Conservation (phyloP, 2,797 vertebrate genomes). For the Semaprochilodus insignis region DNA sequence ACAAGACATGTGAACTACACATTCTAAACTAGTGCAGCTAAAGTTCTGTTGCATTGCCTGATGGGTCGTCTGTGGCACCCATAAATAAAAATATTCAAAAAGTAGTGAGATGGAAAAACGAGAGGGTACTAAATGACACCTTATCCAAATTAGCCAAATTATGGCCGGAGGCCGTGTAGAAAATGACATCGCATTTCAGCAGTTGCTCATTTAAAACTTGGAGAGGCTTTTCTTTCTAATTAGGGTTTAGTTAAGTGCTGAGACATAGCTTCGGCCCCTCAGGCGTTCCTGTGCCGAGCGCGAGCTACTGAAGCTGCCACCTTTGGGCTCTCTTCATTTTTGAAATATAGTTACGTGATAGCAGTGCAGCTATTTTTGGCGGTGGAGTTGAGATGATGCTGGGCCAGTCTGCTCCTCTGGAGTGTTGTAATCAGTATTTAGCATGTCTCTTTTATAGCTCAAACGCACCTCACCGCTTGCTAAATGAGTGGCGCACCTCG, state of each 20-base stretch:
- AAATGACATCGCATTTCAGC: constrained; percentile 43
- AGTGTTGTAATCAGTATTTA: constrained; percentile 20
- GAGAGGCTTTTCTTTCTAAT: constrained; percentile 45
- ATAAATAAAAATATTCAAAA: constrained; percentile 7
- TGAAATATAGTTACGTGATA: constrained; percentile 24
- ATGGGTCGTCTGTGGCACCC: not conserved
- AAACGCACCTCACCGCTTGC: not conserved
- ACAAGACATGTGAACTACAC: not conserved
- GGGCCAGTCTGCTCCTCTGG: constrained; percentile 22
- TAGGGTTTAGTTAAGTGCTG: constrained; percentile 47
- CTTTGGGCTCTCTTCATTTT: constrained; percentile 21
- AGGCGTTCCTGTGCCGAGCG: not conserved
- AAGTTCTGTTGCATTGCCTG: not conserved
- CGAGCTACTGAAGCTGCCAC: constrained; percentile 15
- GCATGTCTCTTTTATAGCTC: constrained; percentile 17
- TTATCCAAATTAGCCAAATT: constrained; percentile 35
- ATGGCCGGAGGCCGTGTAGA: constrained; percentile 28
- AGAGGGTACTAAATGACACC: constrained; percentile 20
- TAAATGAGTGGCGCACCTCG: constrained; percentile 19
- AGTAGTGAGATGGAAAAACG: not conserved
- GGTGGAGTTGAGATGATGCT: not conserved
- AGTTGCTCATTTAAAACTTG: constrained; percentile 44
- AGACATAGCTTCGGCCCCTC: constrained; percentile 33
- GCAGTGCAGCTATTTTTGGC: constrained; percentile 23
- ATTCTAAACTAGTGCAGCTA: not conserved